A percentile compares a stretch with the other conserved stretches of the same genome.
Conservation (phyloP, 2,888 invertebrate species). For the Flexamia atlantica region DNA sequence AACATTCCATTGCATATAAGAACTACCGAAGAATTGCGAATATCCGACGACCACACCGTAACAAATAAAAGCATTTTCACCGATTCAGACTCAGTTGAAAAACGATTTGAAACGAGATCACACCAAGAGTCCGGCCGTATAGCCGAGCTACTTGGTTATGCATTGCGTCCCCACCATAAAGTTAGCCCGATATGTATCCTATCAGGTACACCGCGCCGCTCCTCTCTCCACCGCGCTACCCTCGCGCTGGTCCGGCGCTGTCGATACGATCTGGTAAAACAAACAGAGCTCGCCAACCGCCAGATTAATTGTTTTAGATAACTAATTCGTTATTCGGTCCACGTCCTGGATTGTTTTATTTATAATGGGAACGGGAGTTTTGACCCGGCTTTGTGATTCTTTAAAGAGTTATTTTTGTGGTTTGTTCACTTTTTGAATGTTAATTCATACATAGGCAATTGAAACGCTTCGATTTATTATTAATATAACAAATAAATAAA, state of each 20-base stretch:
- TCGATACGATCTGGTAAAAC: slow-evolving; percentile 33
- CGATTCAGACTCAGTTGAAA: not conserved
- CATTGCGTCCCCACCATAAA: slow-evolving; percentile 46
- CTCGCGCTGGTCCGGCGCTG: not conserved
- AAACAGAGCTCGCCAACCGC: not conserved
- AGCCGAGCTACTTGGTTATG: slow-evolving; percentile 36
- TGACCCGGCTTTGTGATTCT: not conserved
- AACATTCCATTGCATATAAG: too few relatives aligned
- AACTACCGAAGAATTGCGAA: too few relatives aligned
- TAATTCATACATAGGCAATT: too few relatives aligned
- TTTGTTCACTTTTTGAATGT: not conserved
- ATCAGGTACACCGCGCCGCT: not conserved
- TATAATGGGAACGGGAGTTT: slow-evolving; percentile 22
- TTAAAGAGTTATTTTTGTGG: not conserved
- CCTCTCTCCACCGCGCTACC: not conserved
- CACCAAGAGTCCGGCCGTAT: not conserved
- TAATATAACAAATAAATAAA: too few relatives aligned
- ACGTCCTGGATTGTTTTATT: slow-evolving; percentile 21
- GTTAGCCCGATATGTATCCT: slow-evolving; percentile 41
- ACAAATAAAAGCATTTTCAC: too few relatives aligned
- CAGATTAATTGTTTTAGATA: slow-evolving; percentile 37
- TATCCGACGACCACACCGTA: too few relatives aligned
- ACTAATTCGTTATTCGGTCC: slow-evolving; percentile 28
- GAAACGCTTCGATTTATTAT: too few relatives aligned
- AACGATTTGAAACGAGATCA: not conserved